Percentiles rank a stretch among this genome's conserved stretches.
Conservation (phyloP, 2,888 invertebrate species). For the Cantharis rustica region DNA sequence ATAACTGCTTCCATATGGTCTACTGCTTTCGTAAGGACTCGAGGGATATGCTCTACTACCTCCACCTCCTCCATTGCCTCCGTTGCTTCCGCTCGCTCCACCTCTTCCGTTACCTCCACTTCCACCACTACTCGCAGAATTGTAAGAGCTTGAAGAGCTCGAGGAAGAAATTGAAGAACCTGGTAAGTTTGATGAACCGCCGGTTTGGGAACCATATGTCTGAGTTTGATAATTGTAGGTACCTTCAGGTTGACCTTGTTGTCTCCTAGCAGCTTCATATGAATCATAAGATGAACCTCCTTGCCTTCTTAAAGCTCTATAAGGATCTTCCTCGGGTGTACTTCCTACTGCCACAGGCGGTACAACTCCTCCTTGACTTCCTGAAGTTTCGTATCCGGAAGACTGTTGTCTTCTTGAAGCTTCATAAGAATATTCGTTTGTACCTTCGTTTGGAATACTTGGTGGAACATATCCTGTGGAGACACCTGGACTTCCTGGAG, state of each 20-base stretch:
- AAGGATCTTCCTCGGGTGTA: background rate
- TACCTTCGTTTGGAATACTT: background rate
- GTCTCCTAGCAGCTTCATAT: background rate
- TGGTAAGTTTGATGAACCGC: background rate
- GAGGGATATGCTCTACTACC: slow-evolving; percentile 39
- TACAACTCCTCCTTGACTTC: background rate
- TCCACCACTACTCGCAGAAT: background rate
- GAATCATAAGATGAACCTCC: background rate
- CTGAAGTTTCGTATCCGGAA: background rate
- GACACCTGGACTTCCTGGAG: background rate
- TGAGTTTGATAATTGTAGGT: background rate
- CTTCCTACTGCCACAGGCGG: background rate
- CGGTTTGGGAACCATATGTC: background rate
- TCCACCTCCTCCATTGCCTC: slow-evolving; percentile 48
- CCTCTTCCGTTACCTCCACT: background rate
- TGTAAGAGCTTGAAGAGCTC: background rate
- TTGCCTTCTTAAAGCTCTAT: background rate
- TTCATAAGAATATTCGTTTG: background rate
- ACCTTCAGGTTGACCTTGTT: background rate
- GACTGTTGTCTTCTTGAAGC: background rate
- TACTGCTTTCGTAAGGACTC: slow-evolving; percentile 46
- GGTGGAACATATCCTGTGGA: too few species aligned
- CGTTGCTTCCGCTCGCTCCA: slow-evolving; percentile 51
- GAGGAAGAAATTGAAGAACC: background rate
- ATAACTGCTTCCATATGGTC: slow-evolving; percentile 57